These are phyloP conservation scores for Matsumurasca onukii DNA, from an alignment of 1,140 invertebrate genomes.

Conservation along the genomic window DNA sequence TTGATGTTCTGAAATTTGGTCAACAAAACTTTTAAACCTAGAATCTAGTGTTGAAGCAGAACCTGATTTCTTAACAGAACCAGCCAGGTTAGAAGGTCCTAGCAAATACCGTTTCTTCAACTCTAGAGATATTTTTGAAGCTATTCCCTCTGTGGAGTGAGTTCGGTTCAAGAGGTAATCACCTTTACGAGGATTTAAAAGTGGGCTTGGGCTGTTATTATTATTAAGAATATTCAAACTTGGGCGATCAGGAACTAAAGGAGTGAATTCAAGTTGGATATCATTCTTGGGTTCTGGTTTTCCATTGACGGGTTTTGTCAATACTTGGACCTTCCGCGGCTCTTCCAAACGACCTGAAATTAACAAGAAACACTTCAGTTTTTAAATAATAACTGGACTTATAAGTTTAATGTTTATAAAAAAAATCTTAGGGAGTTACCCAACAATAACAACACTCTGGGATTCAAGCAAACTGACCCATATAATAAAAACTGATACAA, in stretches of 20 bases:
- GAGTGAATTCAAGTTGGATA: slow-evolving; percentile 36
- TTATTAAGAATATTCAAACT: slow-evolving; percentile 33
- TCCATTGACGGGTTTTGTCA: slow-evolving; percentile 37
- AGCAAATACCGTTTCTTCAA: slow-evolving; percentile 82
- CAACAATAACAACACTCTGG: too few species aligned
- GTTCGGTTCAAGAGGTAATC: slow-evolving; percentile 77
- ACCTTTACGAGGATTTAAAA: slow-evolving; percentile 59
- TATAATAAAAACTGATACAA: too few species aligned
- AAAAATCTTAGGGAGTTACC: too few species aligned
- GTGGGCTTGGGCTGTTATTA: slow-evolving; percentile 43
- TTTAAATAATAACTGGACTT: too few species aligned
- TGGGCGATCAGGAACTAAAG: slow-evolving; percentile 33
- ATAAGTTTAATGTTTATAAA: too few species aligned
- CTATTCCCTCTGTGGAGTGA: slow-evolving; percentile 80
- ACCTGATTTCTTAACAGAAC: slow-evolving; percentile 77
- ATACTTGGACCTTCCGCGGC: slow-evolving; percentile 39
- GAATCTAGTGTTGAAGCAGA: slow-evolving; percentile 81
- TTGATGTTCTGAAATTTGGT: slow-evolving; percentile 85
- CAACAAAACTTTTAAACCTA: slow-evolving; percentile 77
- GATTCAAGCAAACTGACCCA: too few species aligned
- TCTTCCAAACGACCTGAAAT: slow-evolving; percentile 37
- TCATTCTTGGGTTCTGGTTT: slow-evolving; percentile 33
- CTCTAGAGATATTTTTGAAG: slow-evolving; percentile 80
- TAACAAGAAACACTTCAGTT: neutral
- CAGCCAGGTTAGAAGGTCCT: slow-evolving; percentile 59